Conservation (phyloP, 1,140 invertebrate genomes). For the Plectrocnemia conspersa region DNA sequence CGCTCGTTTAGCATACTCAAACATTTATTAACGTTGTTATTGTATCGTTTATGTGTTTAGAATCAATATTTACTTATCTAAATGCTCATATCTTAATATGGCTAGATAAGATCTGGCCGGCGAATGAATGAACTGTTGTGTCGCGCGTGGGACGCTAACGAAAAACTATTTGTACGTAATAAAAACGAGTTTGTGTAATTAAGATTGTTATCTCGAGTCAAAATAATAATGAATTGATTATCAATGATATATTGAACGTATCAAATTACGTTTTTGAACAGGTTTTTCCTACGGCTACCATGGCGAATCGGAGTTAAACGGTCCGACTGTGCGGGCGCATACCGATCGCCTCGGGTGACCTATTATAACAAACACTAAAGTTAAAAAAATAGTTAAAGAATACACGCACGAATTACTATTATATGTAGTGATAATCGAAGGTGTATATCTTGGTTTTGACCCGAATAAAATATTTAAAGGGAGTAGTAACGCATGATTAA, state of each 20-base stretch:
- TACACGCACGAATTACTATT: too few relatives aligned
- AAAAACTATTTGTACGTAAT: neutral
- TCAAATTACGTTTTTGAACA: constrained; percentile 15
- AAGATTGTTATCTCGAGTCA: constrained; percentile 18
- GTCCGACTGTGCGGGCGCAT: neutral
- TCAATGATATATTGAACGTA: constrained; percentile 23
- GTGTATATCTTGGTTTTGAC: too few relatives aligned
- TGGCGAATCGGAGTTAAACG: constrained; percentile 5
- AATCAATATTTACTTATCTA: too few relatives aligned
- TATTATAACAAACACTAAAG: constrained; percentile 1
- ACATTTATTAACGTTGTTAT: too few relatives aligned
- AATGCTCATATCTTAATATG: too few relatives aligned
- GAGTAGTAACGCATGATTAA: too few relatives aligned
- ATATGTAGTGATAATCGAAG: too few relatives aligned
- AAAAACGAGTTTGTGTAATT: constrained; percentile 11
- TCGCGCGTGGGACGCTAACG: neutral
- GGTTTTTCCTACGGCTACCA: constrained; percentile 5
- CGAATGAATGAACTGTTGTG: neutral
- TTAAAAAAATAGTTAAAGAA: too few relatives aligned
- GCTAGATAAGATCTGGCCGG: constrained; percentile 1
- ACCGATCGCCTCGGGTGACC: constrained; percentile 2
- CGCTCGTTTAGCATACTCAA: too few relatives aligned
- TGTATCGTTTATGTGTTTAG: too few relatives aligned
- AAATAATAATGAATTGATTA: constrained; percentile 26
- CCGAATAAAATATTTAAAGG: too few relatives aligned